A percentile compares a stretch with the other conserved stretches of the same genome.
These are phyloP conservation scores for Etheostoma perlongum DNA, from an alignment of 2,797 vertebrate species.

Conservation along the genomic window DNA sequence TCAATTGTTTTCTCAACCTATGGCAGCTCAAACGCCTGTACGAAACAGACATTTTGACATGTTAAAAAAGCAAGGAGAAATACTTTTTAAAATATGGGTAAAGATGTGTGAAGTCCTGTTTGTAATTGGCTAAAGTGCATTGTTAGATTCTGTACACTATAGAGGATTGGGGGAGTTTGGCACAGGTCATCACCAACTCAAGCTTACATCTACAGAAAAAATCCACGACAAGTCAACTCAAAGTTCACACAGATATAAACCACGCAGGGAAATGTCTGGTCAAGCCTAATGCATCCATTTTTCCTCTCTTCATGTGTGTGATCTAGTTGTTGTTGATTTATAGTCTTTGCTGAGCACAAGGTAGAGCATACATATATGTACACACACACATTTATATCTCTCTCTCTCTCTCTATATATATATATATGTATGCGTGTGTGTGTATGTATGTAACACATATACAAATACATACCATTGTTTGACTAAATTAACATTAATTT, in stretches of 20 bases:
- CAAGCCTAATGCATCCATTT: conserved; percentile 66
- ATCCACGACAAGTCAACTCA: conserved; percentile 76
- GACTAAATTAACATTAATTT: conserved; percentile 16
- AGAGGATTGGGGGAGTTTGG: conserved; percentile 37
- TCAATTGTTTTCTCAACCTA: conserved; percentile 15
- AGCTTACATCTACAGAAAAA: conserved; percentile 46
- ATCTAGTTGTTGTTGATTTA: conserved; percentile 6
- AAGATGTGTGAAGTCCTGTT: conserved; percentile 59
- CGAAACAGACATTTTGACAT: conserved; percentile 29
- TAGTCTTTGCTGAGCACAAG: conserved; percentile 17
- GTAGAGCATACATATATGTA: not conserved
- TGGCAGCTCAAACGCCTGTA: conserved; percentile 6
- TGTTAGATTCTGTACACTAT: conserved; percentile 75
- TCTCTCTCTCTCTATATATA: too few species aligned
- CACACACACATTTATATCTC: too few species aligned
- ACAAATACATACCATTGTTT: not conserved
- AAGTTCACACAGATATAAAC: conserved; percentile 75
- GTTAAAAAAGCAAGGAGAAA: not conserved
- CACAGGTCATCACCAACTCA: conserved; percentile 40
- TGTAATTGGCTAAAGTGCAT: conserved; percentile 85
- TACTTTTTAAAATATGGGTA: not conserved
- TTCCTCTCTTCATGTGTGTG: conserved; percentile 44
- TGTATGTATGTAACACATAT: too few species aligned
- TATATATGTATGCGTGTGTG: too few species aligned
- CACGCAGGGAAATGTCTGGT: conserved; percentile 55